These are phyloP conservation scores for Globicephala melas DNA, from an alignment of 2,113 vertebrate species.

Conservation along the genomic window DNA sequence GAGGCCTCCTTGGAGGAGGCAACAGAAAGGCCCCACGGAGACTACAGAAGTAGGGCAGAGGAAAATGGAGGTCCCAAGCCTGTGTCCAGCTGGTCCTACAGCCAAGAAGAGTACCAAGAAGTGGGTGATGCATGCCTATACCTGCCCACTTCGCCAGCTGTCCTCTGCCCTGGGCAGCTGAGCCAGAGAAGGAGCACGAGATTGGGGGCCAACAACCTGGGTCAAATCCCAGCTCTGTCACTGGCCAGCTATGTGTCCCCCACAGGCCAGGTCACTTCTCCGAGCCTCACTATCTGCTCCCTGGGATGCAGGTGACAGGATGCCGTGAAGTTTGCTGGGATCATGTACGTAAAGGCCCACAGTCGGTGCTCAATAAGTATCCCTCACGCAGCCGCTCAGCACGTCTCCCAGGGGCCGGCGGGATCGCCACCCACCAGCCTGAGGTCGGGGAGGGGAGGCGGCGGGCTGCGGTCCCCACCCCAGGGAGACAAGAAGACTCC, in stretches of 20 bases:
- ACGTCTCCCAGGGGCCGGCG: rapidly evolving
- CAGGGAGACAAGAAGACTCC: rapidly evolving
- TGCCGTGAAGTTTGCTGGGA: rapidly evolving
- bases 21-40: neutral
- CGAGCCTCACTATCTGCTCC: neutral
- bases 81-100: rapidly evolving
- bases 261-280: neutral
- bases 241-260: neutral
- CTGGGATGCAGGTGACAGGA: neutral
- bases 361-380: neutral
- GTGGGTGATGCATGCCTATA: rapidly evolving
- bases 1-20: neutral
- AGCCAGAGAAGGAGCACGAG: rapidly evolving
- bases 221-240: neutral
- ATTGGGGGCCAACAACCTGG: neutral
- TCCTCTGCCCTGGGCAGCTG: rapidly evolving
- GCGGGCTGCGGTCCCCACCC: rapidly evolving
- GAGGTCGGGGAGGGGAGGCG: neutral
- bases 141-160: neutral
- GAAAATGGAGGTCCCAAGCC: neutral
- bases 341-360: rapidly evolving
- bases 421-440: rapidly evolving
- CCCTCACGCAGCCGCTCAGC: neutral
- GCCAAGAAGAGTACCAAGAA: neutral
- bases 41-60: neutral